A percentile compares a stretch with the other conserved stretches of the same genome.
Evolutionary conservation across 2,797 vertebrate species (phyloP).

Genomic region (Rhinoraja longicauda): DNA sequence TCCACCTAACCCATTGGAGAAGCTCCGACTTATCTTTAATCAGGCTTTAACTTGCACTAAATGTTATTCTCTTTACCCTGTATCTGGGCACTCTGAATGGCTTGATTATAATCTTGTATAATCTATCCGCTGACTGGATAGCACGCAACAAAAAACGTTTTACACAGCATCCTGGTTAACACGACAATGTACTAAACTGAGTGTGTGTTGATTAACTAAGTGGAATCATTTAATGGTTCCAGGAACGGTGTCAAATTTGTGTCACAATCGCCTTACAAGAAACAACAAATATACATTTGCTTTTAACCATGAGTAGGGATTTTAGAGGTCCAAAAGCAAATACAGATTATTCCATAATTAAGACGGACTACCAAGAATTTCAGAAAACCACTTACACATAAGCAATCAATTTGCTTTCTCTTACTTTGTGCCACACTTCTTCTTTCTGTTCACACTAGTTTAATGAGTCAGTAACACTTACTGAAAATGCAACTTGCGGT

Average conservation of each 20-base stretch:
- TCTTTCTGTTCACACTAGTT: not conserved
- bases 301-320: not conserved
- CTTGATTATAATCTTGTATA: too few relatives aligned
- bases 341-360: conserved; percentile 8
- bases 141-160: too few relatives aligned
- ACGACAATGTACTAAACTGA: too few relatives aligned
- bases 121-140: too few relatives aligned
- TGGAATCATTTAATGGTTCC: not conserved
- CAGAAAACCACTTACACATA: not conserved
- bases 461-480: conserved; percentile 1
- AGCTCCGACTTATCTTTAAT: too few relatives aligned
- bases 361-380: conserved; percentile 19
- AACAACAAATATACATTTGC: not conserved
- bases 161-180: too few relatives aligned
- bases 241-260: not conserved
- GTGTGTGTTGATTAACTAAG: not conserved
- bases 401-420: not conserved
- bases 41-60: too few relatives aligned
- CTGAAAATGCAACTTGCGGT: conserved; percentile 28
- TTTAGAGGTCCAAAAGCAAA: not conserved
- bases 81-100: too few relatives aligned
- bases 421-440: not conserved
- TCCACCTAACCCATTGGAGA: too few relatives aligned
- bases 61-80: too few relatives aligned
- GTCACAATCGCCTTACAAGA: not conserved